Evolutionary conservation across 2,888 invertebrate species (phyloP).

Genomic region (Aphodius sticticus): DNA sequence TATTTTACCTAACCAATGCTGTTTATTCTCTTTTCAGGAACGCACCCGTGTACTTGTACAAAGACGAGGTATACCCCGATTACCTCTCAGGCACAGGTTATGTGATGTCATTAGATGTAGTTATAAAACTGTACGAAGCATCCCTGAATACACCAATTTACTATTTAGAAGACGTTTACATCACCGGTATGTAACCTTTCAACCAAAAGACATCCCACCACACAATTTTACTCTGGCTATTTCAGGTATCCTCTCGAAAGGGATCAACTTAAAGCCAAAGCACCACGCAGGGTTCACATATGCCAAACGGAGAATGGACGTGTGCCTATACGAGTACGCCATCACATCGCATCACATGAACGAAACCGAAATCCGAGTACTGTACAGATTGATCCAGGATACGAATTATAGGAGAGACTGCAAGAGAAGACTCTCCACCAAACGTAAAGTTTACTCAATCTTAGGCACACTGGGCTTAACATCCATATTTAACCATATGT

Average conservation of each 20-base stretch:
- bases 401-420: slow-evolving; percentile 42
- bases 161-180: slow-evolving; percentile 79
- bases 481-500: neutral
- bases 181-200: slow-evolving; percentile 65
- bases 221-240: slow-evolving; percentile 16
- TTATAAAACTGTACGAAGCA: slow-evolving; percentile 69
- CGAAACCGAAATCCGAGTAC: slow-evolving; percentile 60
- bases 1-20: too few relatives aligned
- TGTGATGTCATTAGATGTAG: slow-evolving; percentile 73
- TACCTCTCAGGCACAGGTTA: slow-evolving; percentile 86
- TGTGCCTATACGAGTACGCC: slow-evolving; percentile 63
- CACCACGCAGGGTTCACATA: slow-evolving; percentile 74
- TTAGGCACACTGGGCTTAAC: slow-evolving; percentile 19
- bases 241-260: slow-evolving; percentile 69
- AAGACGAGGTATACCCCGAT: slow-evolving; percentile 75
- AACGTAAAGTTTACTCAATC: slow-evolving; percentile 33
- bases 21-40: slow-evolving; percentile 63
- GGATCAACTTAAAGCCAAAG: slow-evolving; percentile 66
- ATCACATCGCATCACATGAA: slow-evolving; percentile 67
- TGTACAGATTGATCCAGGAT: slow-evolving; percentile 43
- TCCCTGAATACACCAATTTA: slow-evolving; percentile 74
- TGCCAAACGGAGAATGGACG: slow-evolving; percentile 60
- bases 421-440: slow-evolving; percentile 30
- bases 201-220: too few relatives aligned
- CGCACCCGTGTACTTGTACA: slow-evolving; percentile 81